Evolutionary conservation across 37 sponge, comb jelly and placozoan genomes (phyloP).

Genomic region (Beroe ovata): DNA sequence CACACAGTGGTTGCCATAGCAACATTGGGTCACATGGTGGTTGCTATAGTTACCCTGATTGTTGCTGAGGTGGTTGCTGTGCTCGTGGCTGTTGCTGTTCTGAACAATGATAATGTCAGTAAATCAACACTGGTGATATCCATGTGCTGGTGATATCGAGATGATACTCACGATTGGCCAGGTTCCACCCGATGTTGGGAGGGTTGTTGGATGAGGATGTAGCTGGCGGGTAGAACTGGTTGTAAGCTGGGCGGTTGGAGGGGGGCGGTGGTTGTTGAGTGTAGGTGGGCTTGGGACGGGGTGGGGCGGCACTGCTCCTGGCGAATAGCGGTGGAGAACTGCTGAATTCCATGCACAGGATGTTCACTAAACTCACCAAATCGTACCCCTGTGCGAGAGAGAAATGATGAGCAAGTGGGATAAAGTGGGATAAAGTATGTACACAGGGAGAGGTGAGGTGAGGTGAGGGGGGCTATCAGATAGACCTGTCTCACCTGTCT

Average conservation of each 20-base stretch:
- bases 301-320: constrained; percentile 27
- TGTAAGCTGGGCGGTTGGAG: background rate
- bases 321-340: constrained; percentile 87
- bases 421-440: background rate
- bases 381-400: constrained; percentile 71
- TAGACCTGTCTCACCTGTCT: constrained; percentile 70
- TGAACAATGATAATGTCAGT: background rate
- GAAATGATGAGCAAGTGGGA: too few species aligned
- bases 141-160: background rate
- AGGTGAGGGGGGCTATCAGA: background rate
- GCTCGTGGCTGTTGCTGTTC: constrained; percentile 30
- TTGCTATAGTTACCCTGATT: background rate
- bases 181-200: constrained; percentile 53
- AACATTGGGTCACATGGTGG: too few species aligned
- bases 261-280: background rate
- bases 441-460: background rate
- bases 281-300: constrained; percentile 57
- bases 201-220: background rate
- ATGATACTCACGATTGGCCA: constrained; percentile 45
- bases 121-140: background rate
- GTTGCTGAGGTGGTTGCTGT: constrained; percentile 36
- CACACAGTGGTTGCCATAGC: too few species aligned
- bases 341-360: constrained; percentile 83
- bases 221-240: constrained; percentile 21
- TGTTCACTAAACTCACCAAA: constrained; percentile 81